Evolutionary conservation across 1,140 invertebrate species (phyloP), one percentile per base, ranked within the genome.

Genomic region (Drosophila punjabiensis): DNA sequence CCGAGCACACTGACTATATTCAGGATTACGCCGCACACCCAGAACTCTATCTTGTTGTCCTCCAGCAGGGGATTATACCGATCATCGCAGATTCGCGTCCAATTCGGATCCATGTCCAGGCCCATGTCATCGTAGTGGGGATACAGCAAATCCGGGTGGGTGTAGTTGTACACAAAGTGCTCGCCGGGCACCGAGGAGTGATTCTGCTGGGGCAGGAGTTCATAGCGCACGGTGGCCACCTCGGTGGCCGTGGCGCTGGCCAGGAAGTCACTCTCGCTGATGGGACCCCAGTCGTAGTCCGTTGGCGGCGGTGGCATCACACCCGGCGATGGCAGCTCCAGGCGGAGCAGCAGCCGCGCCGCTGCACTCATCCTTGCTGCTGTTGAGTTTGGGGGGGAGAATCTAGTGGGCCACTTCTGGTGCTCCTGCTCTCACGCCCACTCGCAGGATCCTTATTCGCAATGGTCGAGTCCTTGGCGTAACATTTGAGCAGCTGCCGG

Each of bases 1-100:
- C 98, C 98, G 32, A 98, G 95, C 1, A 96, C 85, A 55, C 97
- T 97, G 16, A 98, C 95, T 14, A 96, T 91, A 86, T 97, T 97
- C 14, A 98, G 94, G 47, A 98, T 93, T 47, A 99, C 94, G 18
- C 98, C 98, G 92, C 97, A 97, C 32, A 96, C 95, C 88, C 98
- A 95, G 93, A 98, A 98, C 74, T 97, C 95, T 76, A 97, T 95
- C 32, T 78, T 76, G 58, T 82, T 93, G 32, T 90, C 71, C 33
- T 82, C 79, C 45, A 68, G 35, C 30, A 73, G 14, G 10, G 92
- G 92, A 70, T 92, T 81, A 50, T 92, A 93, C 0, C 71, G 66
- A 39, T 82, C 69, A 9, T 81, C 76, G 45, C 92, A 93, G 35
- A 58, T 92, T 0, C 64, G 56, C n/a, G 84, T 78, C 83, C 91